A percentile compares a stretch with the other conserved stretches of the same genome.
Evolutionary conservation across 2,888 invertebrate genomes (phyloP).

Genomic region (Acutogordius australiensis): DNA sequence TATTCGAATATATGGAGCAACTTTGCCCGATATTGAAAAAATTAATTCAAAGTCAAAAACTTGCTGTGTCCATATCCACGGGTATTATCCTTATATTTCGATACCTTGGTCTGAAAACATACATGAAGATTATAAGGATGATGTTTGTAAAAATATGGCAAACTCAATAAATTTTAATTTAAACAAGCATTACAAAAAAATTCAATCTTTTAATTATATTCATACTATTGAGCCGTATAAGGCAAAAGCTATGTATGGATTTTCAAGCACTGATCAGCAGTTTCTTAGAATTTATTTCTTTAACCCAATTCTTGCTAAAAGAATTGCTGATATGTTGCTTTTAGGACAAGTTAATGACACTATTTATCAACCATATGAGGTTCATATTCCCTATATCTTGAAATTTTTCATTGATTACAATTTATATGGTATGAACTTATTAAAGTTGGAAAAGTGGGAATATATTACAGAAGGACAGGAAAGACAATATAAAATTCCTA

Average conservation of each 20-base stretch:
- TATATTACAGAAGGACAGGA: neutral
- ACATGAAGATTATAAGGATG: neutral
- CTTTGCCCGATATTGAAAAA: too few species aligned
- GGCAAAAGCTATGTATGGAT: constrained; percentile 1
- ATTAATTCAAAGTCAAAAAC: too few species aligned
- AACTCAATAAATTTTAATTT: neutral
- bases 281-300: constrained; percentile 8
- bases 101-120: neutral
- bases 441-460: neutral
- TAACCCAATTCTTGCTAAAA: neutral
- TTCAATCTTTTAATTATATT: neutral
- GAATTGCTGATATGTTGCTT: neutral
- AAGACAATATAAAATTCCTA: neutral
- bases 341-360: neutral
- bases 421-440: constrained; percentile 9
- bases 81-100: neutral
- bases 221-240: neutral
- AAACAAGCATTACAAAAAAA: neutral
- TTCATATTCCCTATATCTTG: neutral
- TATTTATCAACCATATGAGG: neutral
- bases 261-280: neutral
- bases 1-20: too few species aligned
- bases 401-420: neutral
- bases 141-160: neutral
- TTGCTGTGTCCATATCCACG: neutral